Base-by-base conservation (phyloP, 2,113 vertebrate genomes). In the Ia io region DNA sequence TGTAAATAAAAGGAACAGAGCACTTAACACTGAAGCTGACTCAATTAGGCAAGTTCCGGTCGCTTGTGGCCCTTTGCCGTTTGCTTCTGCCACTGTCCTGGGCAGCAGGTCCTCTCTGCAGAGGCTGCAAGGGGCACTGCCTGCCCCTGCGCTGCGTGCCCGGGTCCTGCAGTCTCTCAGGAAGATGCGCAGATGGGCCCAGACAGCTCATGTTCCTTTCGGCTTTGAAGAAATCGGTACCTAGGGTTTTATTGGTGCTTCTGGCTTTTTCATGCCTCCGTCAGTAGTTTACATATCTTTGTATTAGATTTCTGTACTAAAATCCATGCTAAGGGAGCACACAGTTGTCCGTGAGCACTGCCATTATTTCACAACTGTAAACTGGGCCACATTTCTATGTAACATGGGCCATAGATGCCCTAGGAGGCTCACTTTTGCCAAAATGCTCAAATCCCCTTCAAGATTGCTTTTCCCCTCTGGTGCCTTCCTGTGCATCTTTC, bases 101-200 rank as follows among this genome's bases (percentile, higher is more conserved):
- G 49, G 67, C 51, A 23, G 8, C 28, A 28, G 4, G 37, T 25
- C 53, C 16, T 63, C 40, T 22, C 37, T 20, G 10, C 0, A 78
- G 30, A 65, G 44, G 30, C 76, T 49, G 25, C 37, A 14, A 49
- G 65, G 65, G 42, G 12, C 42, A 5, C 44, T 37, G 12, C 40
- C 30, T 49, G 2, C 28, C 74, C 35, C 35, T 37, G 5, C 0
- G 67, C 1, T 32, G 0, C 37, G 0, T 2, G 5, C 32, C 3
- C 10, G 17, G 3, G 9, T 9, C 67, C 3, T 61, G 7, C 37
- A 65, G 22, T 40, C 20, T 40, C 71, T 80, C 32, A 63, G 32
- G 76, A 53, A 23, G 61, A 10, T 73, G 44, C 2, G 2, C 37
- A 42, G 5, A 44, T 11, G 1, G 17, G 4, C 8, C 49, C 42